phyloP scores from a whole-genome alignment of 2,888 invertebrate genomes.

The Pachycephus smyrnensis region DNA sequence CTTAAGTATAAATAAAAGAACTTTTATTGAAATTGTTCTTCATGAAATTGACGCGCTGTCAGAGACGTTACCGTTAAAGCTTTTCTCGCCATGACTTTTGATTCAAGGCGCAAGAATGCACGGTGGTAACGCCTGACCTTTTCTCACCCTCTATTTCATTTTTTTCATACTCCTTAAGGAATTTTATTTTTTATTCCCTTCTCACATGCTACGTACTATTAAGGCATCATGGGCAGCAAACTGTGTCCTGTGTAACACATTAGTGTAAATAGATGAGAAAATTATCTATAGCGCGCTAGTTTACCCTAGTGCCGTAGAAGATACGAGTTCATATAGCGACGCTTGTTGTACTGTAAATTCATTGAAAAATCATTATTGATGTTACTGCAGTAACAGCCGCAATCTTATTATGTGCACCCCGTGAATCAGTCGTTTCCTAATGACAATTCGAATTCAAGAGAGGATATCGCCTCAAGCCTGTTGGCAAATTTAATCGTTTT shows the following conservation, averaged over 20 bases:
- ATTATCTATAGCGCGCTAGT: conserved; percentile 27
- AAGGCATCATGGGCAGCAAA: background rate
- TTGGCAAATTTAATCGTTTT: background rate
- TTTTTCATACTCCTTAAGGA: background rate
- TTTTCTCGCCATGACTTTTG: background rate
- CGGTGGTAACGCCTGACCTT: background rate
- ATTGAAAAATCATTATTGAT: background rate
- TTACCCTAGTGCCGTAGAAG: conserved; percentile 23
- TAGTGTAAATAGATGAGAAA: conserved; percentile 40
- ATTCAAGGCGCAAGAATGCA: background rate
- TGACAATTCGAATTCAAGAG: background rate
- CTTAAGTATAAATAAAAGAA: conserved; percentile 58
- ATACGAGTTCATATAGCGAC: background rate
- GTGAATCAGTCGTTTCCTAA: background rate
- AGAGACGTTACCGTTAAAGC: background rate
- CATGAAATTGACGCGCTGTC: background rate
- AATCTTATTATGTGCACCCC: background rate
- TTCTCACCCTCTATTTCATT: background rate
- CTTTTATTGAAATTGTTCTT: background rate
- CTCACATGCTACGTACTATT: background rate
- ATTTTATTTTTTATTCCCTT: background rate
- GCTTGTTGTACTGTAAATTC: background rate
- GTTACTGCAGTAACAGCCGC: background rate
- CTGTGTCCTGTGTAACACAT: conserved; percentile 26
- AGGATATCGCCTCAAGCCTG: background rate